Base-by-base conservation (phyloP, 1,140 invertebrate species). In the Sitobion miscanthi region DNA sequence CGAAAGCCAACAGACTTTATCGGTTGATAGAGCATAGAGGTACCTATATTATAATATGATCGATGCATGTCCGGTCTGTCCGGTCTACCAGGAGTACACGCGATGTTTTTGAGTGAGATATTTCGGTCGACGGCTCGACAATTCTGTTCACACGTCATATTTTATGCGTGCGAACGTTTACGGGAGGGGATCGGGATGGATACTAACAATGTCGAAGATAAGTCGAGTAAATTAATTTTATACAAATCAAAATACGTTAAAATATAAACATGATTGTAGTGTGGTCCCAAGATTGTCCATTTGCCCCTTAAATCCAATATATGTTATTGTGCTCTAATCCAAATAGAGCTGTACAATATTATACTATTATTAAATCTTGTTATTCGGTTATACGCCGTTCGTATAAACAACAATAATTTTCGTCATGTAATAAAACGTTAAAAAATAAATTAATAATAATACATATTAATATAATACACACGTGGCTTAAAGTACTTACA, bases 221-320 rank as follows among this genome's bases (percentile, higher is more conserved):
- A 45, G 54, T 90, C 23, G 25, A 90, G 89, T 45, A 90, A 90
- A 90, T 42, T 38, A 30, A 90, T 62, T 45, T 90, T 69, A 21
- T 30, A 90, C 45, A 90, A 69, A 45, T 69, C 11, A 45, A 90
- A 90, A 57, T 54, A 89, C 54, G 52, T 54, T 38, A 57, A 89
- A 89, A 69, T 90, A 69, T 45, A 90, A 69, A 62, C 35, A 90
- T 90, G 89, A 90, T 90, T 90, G 57, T 69, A 90, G 45, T 90
- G 54, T 90, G 89, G 89, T 90, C 89, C 89, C 89, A 90, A 62
- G 89, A 90, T 90, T 90, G 89, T 90, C 89, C 89, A 21, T 90
- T 42, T 90, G 54, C 54, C 89, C 89, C 89, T 90, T 90, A 90
- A 90, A 90, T 90, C 89, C 89, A 90, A 89, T 69, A 25, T 69